Base-by-base conservation (phyloP, 2,113 vertebrate genomes). In the Phoenicopterus ruber region DNA sequence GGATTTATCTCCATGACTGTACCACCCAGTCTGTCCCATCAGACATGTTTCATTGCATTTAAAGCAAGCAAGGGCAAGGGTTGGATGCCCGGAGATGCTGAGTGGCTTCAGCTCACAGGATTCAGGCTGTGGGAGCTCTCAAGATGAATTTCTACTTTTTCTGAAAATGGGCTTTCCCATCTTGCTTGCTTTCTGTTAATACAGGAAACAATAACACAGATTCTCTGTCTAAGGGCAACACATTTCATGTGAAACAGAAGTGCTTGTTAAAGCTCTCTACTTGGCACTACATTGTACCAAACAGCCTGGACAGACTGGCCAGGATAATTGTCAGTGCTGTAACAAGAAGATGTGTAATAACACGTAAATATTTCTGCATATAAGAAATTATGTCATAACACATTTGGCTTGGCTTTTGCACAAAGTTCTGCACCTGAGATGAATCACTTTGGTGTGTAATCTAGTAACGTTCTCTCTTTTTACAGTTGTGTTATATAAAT, bases 401-500 rank as follows among this genome's bases (percentile, higher is more conserved):
- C 36, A 90, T 50, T 81, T 91, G 32, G 17, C 62, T 95, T 91
- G 90, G 55, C 21, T 88, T 93, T 91, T 82, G 46, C 71, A 88
- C 9, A 7, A 80, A 92, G 50, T 38, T 93, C 77, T 97, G 58
- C 38, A 94, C 91, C 94, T 70, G 77, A 90, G 79, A 91, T 97
- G 82, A 98, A 59, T 97, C 96, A 97, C 18, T 88, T 92, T 22
- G 13, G 63, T 94, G 69, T 0, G 11, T 90, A 96, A 96, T 96
- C 92, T 93, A 85, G 59, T 79, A 96, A 95, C 0, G 0, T 50
- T 91, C 49, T 69, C 63, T 65, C 74, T 94, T 96, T 96, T 72
- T 86, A 26, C 72, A 86, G 46, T 28, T 88, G 24, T 69, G 38
- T 88, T 91, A 67, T 72, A 86, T 67, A 95, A 95, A 82, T 44